Percentiles rank a stretch among this genome's conserved stretches.
Conservation (phyloP, 2,113 vertebrate genomes). For the Coturnix japonica region DNA sequence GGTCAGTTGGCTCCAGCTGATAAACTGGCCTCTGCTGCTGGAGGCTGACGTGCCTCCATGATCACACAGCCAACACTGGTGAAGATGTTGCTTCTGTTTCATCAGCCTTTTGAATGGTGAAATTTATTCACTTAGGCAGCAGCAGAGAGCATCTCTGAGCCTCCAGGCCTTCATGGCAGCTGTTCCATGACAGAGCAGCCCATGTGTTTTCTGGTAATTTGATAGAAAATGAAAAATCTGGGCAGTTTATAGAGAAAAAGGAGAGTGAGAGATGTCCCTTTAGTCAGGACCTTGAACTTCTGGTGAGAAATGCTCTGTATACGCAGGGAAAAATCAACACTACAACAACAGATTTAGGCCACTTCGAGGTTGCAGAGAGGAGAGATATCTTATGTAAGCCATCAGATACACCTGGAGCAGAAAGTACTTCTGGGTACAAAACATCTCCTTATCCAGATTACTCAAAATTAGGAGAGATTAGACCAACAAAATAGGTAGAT, state of each 20-base stretch:
- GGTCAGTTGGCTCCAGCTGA: not conserved
- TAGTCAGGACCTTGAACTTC: not conserved
- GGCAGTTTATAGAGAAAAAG: fast-evolving
- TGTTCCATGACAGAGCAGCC: not conserved
- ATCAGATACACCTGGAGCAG: not conserved
- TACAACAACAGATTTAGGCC: not conserved
- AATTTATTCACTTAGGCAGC: not conserved
- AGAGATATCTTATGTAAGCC: not conserved
- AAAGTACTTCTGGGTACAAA: not conserved
- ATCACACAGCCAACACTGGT: fast-evolving
- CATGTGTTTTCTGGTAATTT: not conserved
- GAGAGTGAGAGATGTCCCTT: not conserved
- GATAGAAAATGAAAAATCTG: not conserved
- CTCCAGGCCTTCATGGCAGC: fast-evolving
- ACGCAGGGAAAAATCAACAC: not conserved
- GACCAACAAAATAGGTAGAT: constrained; percentile 7
- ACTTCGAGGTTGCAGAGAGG: not conserved
- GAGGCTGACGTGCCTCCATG: not conserved
- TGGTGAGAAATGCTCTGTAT: not conserved
- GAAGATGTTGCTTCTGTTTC: not conserved
- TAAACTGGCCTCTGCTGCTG: not conserved
- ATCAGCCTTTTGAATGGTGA: not conserved
- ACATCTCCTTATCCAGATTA: constrained; percentile 9
- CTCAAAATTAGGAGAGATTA: constrained; percentile 36
- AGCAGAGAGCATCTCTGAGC: not conserved